Evolutionary conservation across 2,888 invertebrate species (phyloP), one percentile per base, ranked within the genome.

Genomic region (Lasioglossum lativentre): DNA sequence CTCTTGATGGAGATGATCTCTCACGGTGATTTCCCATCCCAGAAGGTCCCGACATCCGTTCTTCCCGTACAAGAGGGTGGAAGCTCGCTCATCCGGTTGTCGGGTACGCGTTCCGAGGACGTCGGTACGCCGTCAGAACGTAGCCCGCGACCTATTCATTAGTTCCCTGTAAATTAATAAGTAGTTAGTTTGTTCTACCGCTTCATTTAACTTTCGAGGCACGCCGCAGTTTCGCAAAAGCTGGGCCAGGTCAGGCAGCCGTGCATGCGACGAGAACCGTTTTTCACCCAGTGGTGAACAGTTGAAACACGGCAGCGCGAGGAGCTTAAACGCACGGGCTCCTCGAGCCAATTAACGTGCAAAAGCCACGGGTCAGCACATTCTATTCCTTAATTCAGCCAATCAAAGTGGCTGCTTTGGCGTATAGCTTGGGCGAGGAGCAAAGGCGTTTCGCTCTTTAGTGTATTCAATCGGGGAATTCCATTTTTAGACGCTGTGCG

Each of bases 341-440:
- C 74, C 81, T 80, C 80, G 79, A 89, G 88, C 83, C 87, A 92
- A 92, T 92, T 91, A 92, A 88, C 85, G 80, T 81, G 86, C 75
- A 82, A 89, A 90, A 89, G 88, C 88, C 86, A 91, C 87, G 82
- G 85, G 86, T 81, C 89, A 83, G 90, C 92, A 91, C 91, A 91
- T 92, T 89, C 86, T 76, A 79, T 90, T 91, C 90, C 91, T 92
- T 93, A 93, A 93, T 93, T 93, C 91, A 90, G 86, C 89, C 92
- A 89, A 93, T 91, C 88, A 79, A 83, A 83, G 76, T 72, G 75
- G 80, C 71, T 47, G 59, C 78, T 75, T 75, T 75, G 63, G 59
- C 27, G 27, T 71, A 73, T 70, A 40, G 77, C 72, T 80, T 34
- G 56, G 59, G 72, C 42, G 72, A 38, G 52, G 56, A 42, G 42